Conservation (phyloP, 2,113 vertebrate genomes). For the Bufo gargarizans region DNA sequence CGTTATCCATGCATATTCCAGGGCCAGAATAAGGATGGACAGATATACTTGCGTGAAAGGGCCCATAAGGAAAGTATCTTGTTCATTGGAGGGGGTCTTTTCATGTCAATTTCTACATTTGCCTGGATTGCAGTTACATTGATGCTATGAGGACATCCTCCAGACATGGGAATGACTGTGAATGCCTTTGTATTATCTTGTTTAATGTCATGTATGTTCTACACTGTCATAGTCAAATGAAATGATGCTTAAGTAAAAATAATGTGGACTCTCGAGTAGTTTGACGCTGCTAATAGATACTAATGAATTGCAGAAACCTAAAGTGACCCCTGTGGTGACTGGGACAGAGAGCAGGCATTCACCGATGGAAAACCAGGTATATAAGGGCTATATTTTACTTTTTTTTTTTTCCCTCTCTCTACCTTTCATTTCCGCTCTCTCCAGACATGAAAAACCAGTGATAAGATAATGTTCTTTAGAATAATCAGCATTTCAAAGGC, state of each 20-base stretch:
- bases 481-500: constrained; percentile 54
- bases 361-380: constrained; percentile 51
- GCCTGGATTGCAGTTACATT: no score
- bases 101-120: no score
- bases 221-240: background rate
- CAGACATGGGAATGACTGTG: no score
- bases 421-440: background rate
- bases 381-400: constrained; percentile 14
- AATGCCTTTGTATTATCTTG: no score
- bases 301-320: constrained; percentile 57
- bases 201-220: no score
- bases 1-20: no score
- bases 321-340: constrained; percentile 37
- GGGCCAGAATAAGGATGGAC: no score
- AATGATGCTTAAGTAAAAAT: background rate
- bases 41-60: no score
- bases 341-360: constrained; percentile 44
- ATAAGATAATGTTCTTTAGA: constrained; percentile 47
- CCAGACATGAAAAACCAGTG: constrained; percentile 40
- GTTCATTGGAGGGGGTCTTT: no score
- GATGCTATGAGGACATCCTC: no score
- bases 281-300: constrained; percentile 45
- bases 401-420: background rate
- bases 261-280: constrained; percentile 8
- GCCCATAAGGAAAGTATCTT: no score